phyloP scores from a whole-genome alignment of 2,888 invertebrate species.

The Phyllotreta cruciferae region DNA sequence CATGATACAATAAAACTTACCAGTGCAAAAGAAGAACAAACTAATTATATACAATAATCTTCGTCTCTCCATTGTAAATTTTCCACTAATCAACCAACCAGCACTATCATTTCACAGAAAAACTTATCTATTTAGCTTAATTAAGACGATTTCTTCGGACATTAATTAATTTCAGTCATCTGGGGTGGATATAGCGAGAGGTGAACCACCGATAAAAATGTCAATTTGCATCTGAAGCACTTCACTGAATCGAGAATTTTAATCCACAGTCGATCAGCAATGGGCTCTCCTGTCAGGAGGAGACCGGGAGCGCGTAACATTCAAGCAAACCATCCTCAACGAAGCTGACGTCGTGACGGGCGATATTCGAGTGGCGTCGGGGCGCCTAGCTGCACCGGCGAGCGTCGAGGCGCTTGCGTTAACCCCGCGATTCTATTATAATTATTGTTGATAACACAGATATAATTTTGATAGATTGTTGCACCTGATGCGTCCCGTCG shows the following conservation, averaged over 20 bases:
- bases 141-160: too few relatives aligned
- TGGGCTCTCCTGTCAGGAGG: conserved; percentile 47
- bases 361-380: conserved; percentile 53
- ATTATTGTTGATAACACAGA: conserved; percentile 55
- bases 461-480: conserved; percentile 46
- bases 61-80: conserved; percentile 46
- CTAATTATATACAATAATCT: conserved; percentile 49
- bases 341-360: conserved; percentile 47
- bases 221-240: too few relatives aligned
- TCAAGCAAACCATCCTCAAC: conserved; percentile 50
- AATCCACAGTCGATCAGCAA: conserved; percentile 11
- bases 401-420: conserved; percentile 53
- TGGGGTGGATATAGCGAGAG: not conserved
- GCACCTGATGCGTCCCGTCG: conserved; percentile 35
- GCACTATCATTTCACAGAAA: conserved; percentile 31
- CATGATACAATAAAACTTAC: conserved; percentile 42
- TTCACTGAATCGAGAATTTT: conserved; percentile 8
- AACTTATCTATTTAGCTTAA: not conserved
- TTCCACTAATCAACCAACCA: conserved; percentile 34
- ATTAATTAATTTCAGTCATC: too few relatives aligned
- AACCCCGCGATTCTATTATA: conserved; percentile 54
- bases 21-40: conserved; percentile 49
- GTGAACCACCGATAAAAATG: conserved; percentile 21
- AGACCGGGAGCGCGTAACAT: conserved; percentile 47
- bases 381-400: conserved; percentile 51